Evolutionary conservation across 2,113 vertebrate genomes (phyloP).

Genomic region (Buteo buteo): DNA sequence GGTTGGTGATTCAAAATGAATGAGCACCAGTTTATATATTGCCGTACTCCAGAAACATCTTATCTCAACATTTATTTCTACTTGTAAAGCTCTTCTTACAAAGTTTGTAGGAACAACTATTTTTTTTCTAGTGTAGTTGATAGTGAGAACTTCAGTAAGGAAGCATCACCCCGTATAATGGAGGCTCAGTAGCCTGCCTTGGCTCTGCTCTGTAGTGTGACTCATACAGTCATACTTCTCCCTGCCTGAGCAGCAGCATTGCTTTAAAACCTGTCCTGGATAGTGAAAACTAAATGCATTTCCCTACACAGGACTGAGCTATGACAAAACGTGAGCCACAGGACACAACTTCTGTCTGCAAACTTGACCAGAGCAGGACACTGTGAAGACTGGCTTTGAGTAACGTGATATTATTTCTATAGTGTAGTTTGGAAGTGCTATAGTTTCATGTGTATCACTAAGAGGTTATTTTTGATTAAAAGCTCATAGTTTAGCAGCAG

Average conservation of each 20-base stretch:
- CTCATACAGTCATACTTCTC: not conserved
- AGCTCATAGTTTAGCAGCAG: not conserved
- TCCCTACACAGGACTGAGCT: not conserved
- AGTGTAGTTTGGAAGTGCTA: not conserved
- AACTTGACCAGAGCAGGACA: not conserved
- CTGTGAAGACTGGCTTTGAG: not conserved
- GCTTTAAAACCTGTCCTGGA: not conserved
- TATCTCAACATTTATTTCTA: not conserved
- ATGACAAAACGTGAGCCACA: accelerated
- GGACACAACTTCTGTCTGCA: not conserved
- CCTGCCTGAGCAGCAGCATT: not conserved
- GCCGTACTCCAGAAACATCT: not conserved
- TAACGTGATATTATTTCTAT: accelerated
- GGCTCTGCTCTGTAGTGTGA: not conserved
- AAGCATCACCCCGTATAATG: accelerated
- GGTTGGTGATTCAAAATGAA: not conserved
- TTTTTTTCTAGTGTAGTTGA: not conserved
- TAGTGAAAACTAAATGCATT: not conserved
- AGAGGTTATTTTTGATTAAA: not conserved
- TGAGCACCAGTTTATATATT: not conserved
- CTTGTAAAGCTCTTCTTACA: not conserved
- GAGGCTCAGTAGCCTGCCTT: not conserved
- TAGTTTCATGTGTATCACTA: not conserved
- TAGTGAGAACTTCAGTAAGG: not conserved
- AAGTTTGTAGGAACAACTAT: not conserved